Evolutionary conservation across 2,113 vertebrate genomes (phyloP), one percentile per base, ranked within the genome.

Genomic region (Prolemur simus): DNA sequence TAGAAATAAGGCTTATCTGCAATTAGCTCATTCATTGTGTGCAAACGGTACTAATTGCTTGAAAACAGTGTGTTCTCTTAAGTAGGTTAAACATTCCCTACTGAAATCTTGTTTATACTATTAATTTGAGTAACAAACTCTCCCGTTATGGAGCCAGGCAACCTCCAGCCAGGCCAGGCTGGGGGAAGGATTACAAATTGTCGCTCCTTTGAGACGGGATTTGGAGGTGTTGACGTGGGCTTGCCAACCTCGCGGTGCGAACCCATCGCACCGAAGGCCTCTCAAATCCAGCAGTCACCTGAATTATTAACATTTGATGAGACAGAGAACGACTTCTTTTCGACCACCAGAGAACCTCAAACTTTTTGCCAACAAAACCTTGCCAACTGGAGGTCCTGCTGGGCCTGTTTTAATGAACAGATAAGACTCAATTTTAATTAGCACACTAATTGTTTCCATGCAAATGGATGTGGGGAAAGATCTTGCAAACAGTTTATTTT

Each of bases 401-500:
- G 97, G 91, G 96, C 74, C 83, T 5, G 15, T 91, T 85, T 97
- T 94, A 89, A 94, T 63, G 71, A 97, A 95, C 89, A 95, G 95
- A 97, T 93, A 97, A 96, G 96, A 87, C 95, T 97, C 91, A 0
- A 37, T 97, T 97, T 96, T 97, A 97, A 97, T 97, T 97, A 98
- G 96, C 93, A 80, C 91, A 73, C 89, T 96, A 93, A 97, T 96
- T 93, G 97, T 97, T 87, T 96, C 95, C 93, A 49, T 91, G 85
- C 93, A 95, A 93, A 96, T 25, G 83, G 63, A 60, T 17, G 83
- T 37, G 58, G 74, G 71, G 58, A 23, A 56, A 81, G 83, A 83
- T 80, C 85, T 87, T 60, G 66, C 54, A 15, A 82, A 97, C 95
- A 81, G 86, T 98, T 97, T 97, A 69, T 97, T 97, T 97, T 95